Conservation (phyloP, 2,797 vertebrate species). For the Cirrhinus molitorella region DNA sequence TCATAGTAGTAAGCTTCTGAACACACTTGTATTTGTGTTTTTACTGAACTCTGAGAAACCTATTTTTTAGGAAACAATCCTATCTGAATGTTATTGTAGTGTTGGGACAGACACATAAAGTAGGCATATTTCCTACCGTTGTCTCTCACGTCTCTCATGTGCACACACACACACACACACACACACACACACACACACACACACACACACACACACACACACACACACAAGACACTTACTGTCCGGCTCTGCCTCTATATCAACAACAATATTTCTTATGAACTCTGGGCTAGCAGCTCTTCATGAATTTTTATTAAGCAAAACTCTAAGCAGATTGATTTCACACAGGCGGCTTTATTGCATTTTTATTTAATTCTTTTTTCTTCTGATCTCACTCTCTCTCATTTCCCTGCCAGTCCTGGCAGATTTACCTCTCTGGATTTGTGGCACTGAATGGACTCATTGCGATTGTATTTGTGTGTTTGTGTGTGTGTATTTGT, state of each 20-base stretch:
- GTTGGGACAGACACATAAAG: conserved; percentile 33
- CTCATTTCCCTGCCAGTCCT: conserved; percentile 72
- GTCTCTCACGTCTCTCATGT: conserved; percentile 2
- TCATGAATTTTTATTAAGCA: conserved; percentile 99
- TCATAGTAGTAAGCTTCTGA: not conserved
- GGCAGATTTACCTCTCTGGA: conserved; percentile 76
- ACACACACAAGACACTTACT: conserved; percentile 38
- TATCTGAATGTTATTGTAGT: not conserved
- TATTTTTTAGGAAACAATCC: not conserved
- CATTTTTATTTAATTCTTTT: conserved; percentile 98
- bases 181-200: conserved; percentile 56
- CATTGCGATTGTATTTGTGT: conserved; percentile 66
- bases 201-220: conserved; percentile 55
- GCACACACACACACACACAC: conserved; percentile 46
- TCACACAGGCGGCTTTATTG: conserved; percentile 94
- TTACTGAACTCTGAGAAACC: not conserved
- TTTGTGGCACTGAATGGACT: conserved; percentile 74
- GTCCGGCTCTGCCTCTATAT: conserved; percentile 70
- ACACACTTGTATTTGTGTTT: not conserved
- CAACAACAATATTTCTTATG: conserved; percentile 89
- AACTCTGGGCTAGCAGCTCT: conserved; percentile 90
- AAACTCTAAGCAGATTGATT: conserved; percentile 99
- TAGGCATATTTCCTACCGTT: conserved; percentile 17
- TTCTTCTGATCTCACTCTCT: conserved; percentile 69
- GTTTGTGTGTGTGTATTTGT: conserved; percentile 58